A percentile compares a stretch with the other conserved stretches of the same genome.
phyloP scores from a whole-genome alignment of 2,113 vertebrate genomes.

The Thunnus maccoyii region DNA sequence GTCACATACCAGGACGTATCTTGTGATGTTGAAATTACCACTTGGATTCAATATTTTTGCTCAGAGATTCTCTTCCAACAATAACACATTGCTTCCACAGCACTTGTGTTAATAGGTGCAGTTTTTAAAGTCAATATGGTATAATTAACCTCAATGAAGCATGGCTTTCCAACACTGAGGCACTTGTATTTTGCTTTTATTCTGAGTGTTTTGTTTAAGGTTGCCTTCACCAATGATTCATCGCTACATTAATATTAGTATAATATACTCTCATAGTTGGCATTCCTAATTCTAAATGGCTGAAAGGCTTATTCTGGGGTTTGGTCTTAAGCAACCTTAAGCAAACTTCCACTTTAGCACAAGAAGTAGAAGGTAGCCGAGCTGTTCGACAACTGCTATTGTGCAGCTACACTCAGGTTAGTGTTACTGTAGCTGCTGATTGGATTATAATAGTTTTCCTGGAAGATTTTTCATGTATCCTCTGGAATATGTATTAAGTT shows the following conservation, averaged over 20 bases:
- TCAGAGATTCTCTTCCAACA: slow-evolving; percentile 32
- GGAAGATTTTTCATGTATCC: background rate
- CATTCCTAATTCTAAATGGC: slow-evolving; percentile 15
- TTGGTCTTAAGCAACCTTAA: too few species aligned
- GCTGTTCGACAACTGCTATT: background rate
- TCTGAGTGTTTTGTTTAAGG: slow-evolving; percentile 18
- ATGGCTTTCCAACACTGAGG: slow-evolving; percentile 10
- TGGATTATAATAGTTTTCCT: slow-evolving; percentile 3
- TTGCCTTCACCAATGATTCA: slow-evolving; percentile 32
- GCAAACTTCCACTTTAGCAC: background rate
- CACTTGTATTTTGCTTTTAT: slow-evolving; percentile 37
- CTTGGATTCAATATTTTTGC: slow-evolving; percentile 26
- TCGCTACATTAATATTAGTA: slow-evolving; percentile 21
- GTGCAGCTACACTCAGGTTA: background rate
- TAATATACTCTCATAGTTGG: background rate
- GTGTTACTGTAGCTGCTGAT: slow-evolving; percentile 11
- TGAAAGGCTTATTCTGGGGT: slow-evolving; percentile 8
- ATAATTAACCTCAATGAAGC: slow-evolving; percentile 39
- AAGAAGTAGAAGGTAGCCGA: slow-evolving; percentile 2
- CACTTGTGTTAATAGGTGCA: slow-evolving; percentile 27
- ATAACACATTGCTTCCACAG: slow-evolving; percentile 34
- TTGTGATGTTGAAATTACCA: slow-evolving; percentile 17
- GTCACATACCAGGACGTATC: slow-evolving; percentile 14
- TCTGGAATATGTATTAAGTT: slow-evolving; percentile 1
- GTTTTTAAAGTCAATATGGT: slow-evolving; percentile 32